Evolutionary conservation across 2,888 invertebrate genomes (phyloP), one percentile per base, ranked within the genome.

Genomic region (Plusia festucae): DNA sequence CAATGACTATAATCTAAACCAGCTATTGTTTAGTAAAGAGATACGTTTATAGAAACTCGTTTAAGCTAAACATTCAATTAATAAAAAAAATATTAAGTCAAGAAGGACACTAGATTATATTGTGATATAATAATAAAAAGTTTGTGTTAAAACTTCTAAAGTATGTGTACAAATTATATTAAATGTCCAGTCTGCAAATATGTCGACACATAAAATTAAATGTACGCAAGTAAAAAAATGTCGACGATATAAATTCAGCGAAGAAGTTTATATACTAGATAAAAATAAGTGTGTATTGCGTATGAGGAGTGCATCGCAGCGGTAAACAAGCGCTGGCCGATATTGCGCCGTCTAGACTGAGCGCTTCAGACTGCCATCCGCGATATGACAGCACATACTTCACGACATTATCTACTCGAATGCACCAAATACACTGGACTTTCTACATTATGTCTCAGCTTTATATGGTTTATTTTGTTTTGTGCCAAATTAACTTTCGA

Each of bases 331-430:
- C 61, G 58, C 60, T 18, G 53, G 46, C 32, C 63, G 60, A 53
- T 61, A 68, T 34, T 52, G 67, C 56, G 32, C 58, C 22, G 77
- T 78, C 77, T 78, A 78, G 77, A 78, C 77, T 30, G 8, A 57
- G 58, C 44, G 22, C 13, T n/a, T 0, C 44, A 44, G 44, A 44
- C 44, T 40, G 16, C 2, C 44, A 7, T 5, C 4, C 3, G 11
- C 3, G 40, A 40, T 56, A 59, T 52, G 64, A 44, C 61, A 51
- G 52, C 60, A 9, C 53, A 58, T 60, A 54, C 16, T 73, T 76
- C 20, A 44, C 46, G 58, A 34, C 53, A 20, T 67, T 57, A 68
- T 79, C 68, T 62, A 51, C 56, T 65, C 44, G 55, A 55, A 60
- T 61, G 51, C 52, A 51, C 60, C 53, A 53, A 57, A 61, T 53